Percentiles rank a stretch among this genome's conserved stretches.
Conservation (phyloP, 2,113 vertebrate species). For the Haemorhous mexicanus region DNA sequence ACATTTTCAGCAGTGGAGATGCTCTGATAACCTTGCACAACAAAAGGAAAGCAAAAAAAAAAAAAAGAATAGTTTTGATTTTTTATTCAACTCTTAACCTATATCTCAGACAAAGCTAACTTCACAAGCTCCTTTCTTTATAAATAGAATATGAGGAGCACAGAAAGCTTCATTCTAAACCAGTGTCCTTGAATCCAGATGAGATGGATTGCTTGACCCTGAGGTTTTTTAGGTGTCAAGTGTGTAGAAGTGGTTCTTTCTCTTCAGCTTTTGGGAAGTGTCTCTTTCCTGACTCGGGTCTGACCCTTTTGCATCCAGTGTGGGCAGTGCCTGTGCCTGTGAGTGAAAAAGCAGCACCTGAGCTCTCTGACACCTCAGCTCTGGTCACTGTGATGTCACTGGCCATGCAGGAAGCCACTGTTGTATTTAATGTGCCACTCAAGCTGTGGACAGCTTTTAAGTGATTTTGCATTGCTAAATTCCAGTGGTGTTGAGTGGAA, state of each 20-base stretch:
- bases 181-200: not conserved
- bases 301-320: not conserved
- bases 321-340: fast-evolving
- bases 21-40: not conserved
- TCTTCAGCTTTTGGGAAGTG: not conserved
- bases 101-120: not conserved
- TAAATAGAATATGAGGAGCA: not conserved
- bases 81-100: not conserved
- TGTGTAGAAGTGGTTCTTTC: not conserved
- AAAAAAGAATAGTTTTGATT: not conserved
- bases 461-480: not conserved
- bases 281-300: not conserved
- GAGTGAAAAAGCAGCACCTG: not conserved
- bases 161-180: not conserved
- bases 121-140: not conserved
- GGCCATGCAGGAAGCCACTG: not conserved
- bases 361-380: not conserved
- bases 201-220: not conserved
- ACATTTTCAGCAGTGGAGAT: not conserved
- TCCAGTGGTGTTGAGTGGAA: not conserved
- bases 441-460: not conserved
- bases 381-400: not conserved
- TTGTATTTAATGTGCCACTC: not conserved
- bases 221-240: not conserved
- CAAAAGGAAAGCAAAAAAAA: not conserved